Base-by-base conservation (phyloP, 2,113 vertebrate species). In the Podocnemis expansa region DNA sequence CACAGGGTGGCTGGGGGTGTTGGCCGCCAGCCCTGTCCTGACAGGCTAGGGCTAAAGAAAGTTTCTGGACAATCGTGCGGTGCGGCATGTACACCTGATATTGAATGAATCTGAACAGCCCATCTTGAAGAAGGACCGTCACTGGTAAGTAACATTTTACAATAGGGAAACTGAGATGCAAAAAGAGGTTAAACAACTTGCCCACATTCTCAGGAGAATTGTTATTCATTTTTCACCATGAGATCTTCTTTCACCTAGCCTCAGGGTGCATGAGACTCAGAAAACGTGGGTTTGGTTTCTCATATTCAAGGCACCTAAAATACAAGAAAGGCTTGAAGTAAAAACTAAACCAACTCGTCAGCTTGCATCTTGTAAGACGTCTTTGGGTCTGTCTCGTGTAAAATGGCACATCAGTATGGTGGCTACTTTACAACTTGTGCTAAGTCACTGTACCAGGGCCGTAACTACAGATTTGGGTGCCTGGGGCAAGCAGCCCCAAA, bases 331-430 rank as follows among this genome's bases (percentile, higher is more conserved):
- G 34, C 60, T 0, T 21, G 49, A 47, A 16, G 2, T 14, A 38
- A 1, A 24, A 78, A 67, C 63, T 49, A 17, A n/a, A 82, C 85
- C 27, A 84, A 10, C 7, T 82, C 2, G 70, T 0, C 10, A 43
- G 16, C 0, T 0, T 2, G 43, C 38, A 85, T 1, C 19, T 22
- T 1, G 29, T 21, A 3, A 8, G 0, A 22, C 1, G 43, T 2
- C 34, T 87, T 16, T 14, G 31, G 41, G 19, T 19, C 8, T 21
- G 34, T 45, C 58, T 34, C 8, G 14, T 5, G 31, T 8, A 24
- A 25, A 34, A 0, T 0, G 73, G 29, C 5, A 3, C 2, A 58
- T 6, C 9, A 10, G 10, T 27, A 43, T 43, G 38, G 41, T 41
- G 12, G 22, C 38, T 24, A 43, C 11, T 25, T 75, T 43, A 25